phyloP scores from a whole-genome alignment of 2,797 vertebrate genomes.

The Sebastes wilsoni region DNA sequence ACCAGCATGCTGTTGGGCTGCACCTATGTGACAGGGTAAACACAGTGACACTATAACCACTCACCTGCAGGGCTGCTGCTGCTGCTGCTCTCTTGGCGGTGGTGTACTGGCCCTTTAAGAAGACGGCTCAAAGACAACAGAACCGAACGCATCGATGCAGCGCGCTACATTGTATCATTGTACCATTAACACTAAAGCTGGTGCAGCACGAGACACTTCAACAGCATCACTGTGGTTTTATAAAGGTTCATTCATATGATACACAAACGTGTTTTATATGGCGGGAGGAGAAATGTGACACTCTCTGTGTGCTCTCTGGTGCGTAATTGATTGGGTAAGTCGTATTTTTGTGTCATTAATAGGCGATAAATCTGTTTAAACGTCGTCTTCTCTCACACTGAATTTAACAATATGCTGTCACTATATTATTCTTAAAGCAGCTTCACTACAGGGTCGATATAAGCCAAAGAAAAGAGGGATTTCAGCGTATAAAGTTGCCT shows the following conservation, averaged over 20 bases:
- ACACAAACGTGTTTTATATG: background rate
- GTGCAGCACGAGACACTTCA: background rate
- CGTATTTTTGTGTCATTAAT: constrained; percentile 43
- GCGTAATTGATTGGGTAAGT: constrained; percentile 76
- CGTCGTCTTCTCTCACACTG: background rate
- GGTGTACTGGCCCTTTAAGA: background rate
- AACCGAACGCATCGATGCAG: background rate
- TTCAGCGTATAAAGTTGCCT: constrained; percentile 52
- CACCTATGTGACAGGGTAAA: background rate
- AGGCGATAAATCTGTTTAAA: constrained; percentile 6
- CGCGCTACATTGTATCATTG: constrained; percentile 38
- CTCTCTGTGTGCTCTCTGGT: constrained; percentile 35
- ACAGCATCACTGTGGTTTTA: background rate
- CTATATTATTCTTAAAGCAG: fast-evolving
- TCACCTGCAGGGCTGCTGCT: background rate
- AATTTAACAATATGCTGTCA: background rate
- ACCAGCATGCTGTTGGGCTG: background rate
- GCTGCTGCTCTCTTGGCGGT: background rate
- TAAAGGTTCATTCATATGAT: background rate
- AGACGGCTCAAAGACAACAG: background rate
- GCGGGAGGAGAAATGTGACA: constrained; percentile 30
- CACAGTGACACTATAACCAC: too few relatives aligned
- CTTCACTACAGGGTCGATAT: fast-evolving
- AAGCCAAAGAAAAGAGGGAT: background rate
- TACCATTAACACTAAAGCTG: background rate